A percentile compares a stretch with the other conserved stretches of the same genome.
These are phyloP conservation scores for Xestobium rufovillosum DNA, from an alignment of 2,888 invertebrate species.

Conservation along the genomic window DNA sequence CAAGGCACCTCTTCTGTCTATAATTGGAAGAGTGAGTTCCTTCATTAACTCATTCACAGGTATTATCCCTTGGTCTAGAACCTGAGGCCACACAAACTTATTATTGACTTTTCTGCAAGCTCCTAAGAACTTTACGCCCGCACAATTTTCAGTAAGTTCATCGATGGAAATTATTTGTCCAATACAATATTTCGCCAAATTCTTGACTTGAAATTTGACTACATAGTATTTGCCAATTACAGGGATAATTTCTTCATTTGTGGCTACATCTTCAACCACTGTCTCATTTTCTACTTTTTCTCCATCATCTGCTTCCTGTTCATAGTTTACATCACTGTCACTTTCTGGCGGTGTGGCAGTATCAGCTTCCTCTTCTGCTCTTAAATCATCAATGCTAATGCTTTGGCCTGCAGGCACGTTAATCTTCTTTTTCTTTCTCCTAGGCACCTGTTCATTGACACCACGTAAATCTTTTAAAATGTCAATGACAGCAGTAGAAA, in stretches of 20 bases:
- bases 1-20: background rate
- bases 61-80: slow-evolving; percentile 2
- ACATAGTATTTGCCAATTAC: slow-evolving; percentile 5
- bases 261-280: slow-evolving; percentile 1
- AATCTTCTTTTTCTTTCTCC: slow-evolving; percentile 9
- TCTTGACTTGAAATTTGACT: slow-evolving; percentile 7
- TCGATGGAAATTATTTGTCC: slow-evolving; percentile 14
- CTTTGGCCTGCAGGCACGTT: slow-evolving; percentile 6
- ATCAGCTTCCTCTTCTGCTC: background rate
- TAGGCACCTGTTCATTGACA: slow-evolving; percentile 7
- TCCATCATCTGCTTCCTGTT: slow-evolving; percentile 11
- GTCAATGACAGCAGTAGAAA: slow-evolving; percentile 5
- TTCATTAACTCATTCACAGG: slow-evolving; percentile 1
- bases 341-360: slow-evolving; percentile 4
- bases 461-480: slow-evolving; percentile 3
- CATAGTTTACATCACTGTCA: slow-evolving; percentile 11
- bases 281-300: slow-evolving; percentile 12
- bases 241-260: too few relatives aligned
- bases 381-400: slow-evolving; percentile 8
- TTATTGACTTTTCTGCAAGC: slow-evolving; percentile 8
- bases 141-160: slow-evolving; percentile 11
- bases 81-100: slow-evolving; percentile 10
- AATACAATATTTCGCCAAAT: slow-evolving; percentile 5
- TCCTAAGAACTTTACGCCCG: slow-evolving; percentile 12
- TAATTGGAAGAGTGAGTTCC: slow-evolving; percentile 1